These are phyloP conservation scores for Anoura caudifer DNA, from an alignment of 2,113 vertebrate genomes.

Conservation along the genomic window DNA sequence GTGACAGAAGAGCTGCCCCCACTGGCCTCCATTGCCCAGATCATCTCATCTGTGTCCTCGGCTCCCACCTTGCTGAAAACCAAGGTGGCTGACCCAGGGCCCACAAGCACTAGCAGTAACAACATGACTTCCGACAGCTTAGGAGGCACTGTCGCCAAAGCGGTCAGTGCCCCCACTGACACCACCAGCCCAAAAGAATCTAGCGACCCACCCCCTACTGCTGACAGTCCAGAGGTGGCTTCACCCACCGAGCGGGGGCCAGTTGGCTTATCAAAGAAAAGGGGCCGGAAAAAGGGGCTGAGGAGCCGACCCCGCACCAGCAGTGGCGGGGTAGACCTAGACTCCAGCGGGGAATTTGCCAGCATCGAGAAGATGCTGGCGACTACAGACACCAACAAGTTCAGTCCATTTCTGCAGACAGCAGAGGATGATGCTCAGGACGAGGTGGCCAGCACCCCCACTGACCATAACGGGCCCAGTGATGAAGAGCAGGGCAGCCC, in stretches of 20 bases:
- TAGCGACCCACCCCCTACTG: slow-evolving; percentile 33
- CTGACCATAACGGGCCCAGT: slow-evolving; percentile 78
- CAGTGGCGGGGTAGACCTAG: slow-evolving; percentile 86
- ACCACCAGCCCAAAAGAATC: slow-evolving; percentile 31
- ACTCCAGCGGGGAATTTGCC: slow-evolving; percentile 98
- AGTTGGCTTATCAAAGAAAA: slow-evolving; percentile 76
- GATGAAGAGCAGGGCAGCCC: slow-evolving; percentile 83
- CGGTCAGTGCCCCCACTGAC: background rate
- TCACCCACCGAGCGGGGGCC: slow-evolving; percentile 67
- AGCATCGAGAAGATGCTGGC: slow-evolving; percentile 98
- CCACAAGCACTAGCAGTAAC: slow-evolving; percentile 31
- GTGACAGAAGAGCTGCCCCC: slow-evolving; percentile 91
- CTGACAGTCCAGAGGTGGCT: slow-evolving; percentile 56
- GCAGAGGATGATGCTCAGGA: slow-evolving; percentile 79
- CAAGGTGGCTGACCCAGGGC: slow-evolving; percentile 73
- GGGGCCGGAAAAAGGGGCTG: slow-evolving; percentile 80
- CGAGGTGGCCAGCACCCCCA: slow-evolving; percentile 48
- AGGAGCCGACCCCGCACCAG: slow-evolving; percentile 76
- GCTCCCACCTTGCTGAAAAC: slow-evolving; percentile 90
- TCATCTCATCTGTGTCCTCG: slow-evolving; percentile 96
- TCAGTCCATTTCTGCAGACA: slow-evolving; percentile 92
- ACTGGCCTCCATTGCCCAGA: slow-evolving; percentile 97
- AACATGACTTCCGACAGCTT: slow-evolving; percentile 65
- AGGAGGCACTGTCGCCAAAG: slow-evolving; percentile 70
- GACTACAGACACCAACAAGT: slow-evolving; percentile 95